A percentile compares a stretch with the other conserved stretches of the same genome.
Evolutionary conservation across 2,888 invertebrate genomes (phyloP).

Genomic region (Carpatolechia fugitivella): DNA sequence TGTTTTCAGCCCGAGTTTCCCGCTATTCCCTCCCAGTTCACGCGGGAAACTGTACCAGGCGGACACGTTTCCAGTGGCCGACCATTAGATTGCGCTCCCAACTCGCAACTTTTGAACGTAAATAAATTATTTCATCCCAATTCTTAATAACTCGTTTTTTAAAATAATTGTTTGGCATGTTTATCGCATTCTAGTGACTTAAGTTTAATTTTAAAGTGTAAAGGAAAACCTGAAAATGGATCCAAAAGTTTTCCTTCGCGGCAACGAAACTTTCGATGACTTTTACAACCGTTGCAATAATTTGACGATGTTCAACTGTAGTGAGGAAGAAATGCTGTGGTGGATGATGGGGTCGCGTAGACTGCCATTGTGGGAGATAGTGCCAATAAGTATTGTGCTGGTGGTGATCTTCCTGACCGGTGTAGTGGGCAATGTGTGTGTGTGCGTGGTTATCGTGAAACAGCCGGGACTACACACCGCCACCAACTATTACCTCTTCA

Average conservation of each 20-base stretch:
- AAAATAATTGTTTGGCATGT: neutral
- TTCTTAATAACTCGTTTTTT: neutral
- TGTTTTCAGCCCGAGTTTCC: neutral
- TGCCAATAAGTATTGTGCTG: slow-evolving; percentile 84
- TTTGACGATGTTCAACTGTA: slow-evolving; percentile 76
- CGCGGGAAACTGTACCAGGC: slow-evolving; percentile 19
- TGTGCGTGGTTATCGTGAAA: slow-evolving; percentile 90
- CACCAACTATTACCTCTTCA: slow-evolving; percentile 95
- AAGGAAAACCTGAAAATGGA: neutral
- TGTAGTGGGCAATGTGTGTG: slow-evolving; percentile 89
- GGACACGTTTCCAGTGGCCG: slow-evolving; percentile 14
- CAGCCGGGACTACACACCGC: slow-evolving; percentile 91
- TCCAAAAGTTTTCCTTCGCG: slow-evolving; percentile 40
- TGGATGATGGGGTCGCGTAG: slow-evolving; percentile 81
- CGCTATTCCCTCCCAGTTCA: slow-evolving; percentile 17
- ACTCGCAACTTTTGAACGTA: neutral
- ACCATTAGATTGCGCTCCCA: neutral
- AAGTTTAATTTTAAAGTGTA: neutral
- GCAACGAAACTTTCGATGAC: slow-evolving; percentile 61
- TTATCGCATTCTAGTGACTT: neutral
- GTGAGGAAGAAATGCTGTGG: slow-evolving; percentile 79
- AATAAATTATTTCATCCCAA: neutral
- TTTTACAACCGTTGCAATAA: slow-evolving; percentile 71
- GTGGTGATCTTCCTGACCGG: slow-evolving; percentile 90
- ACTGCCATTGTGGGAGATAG: slow-evolving; percentile 76